Base-by-base conservation (phyloP, 1,140 invertebrate species). In the Phthorimaea operculella region DNA sequence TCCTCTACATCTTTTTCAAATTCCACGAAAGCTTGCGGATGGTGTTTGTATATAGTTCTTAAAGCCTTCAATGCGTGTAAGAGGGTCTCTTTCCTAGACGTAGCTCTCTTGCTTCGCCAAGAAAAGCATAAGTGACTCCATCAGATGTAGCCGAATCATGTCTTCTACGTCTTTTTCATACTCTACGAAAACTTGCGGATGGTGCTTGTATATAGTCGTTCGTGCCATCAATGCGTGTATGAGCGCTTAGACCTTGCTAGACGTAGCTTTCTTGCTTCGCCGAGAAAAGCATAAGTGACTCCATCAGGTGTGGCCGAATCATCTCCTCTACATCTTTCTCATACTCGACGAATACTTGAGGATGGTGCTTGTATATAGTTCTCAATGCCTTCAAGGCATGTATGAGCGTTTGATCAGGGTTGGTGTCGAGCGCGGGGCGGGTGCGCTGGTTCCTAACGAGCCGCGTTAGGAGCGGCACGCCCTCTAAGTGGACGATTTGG, bases 401-500 rank as follows among this genome's bases (percentile, higher is more conserved):
- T 0, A 88, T 76, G 33, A 88, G 68, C 0, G 85, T 87, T 48
- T 83, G 69, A 52, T 86, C 82, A 0, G 87, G 77, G 54, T 87
- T 80, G 3, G 70, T 64, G 34, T 85, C 83, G 11, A 82, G 66
- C 12, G 74, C 62, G 0, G 80, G 76, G 4, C 75, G 69, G 0
- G 70, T 72, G 57, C 86, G 76, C 62, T 90, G 89, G 66, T 92
- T 88, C 72, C 90, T 87, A 72, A 91, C 94, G 33, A 94, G 74
- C 56, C 89, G 81, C 53, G 94, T 89, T 63, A 97, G 87, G 73
- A 92, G 90, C 48, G 90, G 88, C 44, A 94, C 89, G 14, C 94
- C 94, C 55, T 93, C 91, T 9, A 93, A 82, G 55, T 92, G 88
- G 1, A 94, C 89, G 14, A 96, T 90, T 69, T 92, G 90, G 44